Evolutionary conservation across 2,797 vertebrate genomes (phyloP), one percentile per base, ranked within the genome.

Genomic region (Cyprinodon diabolis): DNA sequence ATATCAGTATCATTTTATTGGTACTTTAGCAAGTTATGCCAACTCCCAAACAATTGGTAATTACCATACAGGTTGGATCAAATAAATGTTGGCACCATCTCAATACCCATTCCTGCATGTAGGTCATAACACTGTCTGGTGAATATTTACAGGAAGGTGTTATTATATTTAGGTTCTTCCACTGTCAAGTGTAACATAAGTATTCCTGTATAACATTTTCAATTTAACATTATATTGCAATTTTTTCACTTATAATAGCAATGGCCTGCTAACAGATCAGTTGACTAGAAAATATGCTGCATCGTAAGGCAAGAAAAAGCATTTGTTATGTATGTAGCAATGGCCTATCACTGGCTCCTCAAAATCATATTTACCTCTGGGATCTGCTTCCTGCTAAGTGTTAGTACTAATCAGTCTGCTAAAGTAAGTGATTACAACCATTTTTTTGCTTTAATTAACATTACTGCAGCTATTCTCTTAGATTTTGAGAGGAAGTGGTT

Each of bases 371-470:
- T 82, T 74, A 86, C 81, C 82, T 79, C 57, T 65, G 56, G 51
- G 37, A 66, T 79, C 66, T 15, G 47, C 43, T 55, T 47, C 74
- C 55, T 71, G 69, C 73, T 56, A 58, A 52, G 43, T 66, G 57
- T 72, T 67, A 25, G 52, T 43, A 40, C 71, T 78, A 76, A 84
- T 82, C 77, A 69, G 57, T 47, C 81, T 71, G 56, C 87, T 83
- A 67, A 60, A 5, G 48, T 68, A 2, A 10, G 45, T 66, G 77
- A 88, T 85, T 76, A 56, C 9, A 68, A 86, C 77, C 74, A 80
- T 78, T 17, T 81, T 81, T 71, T 70, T 72, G 43, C 58, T 66
- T 75, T 84, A 89, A 90, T 91, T 85, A 89, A 75, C 79, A 85
- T 85, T 85, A 82, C 56, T 67, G 52, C 63, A 77, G 75, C 83